A percentile compares a stretch with the other conserved stretches of the same genome.
phyloP scores from a whole-genome alignment of 2,113 vertebrate genomes.

The Labrus mixtus region DNA sequence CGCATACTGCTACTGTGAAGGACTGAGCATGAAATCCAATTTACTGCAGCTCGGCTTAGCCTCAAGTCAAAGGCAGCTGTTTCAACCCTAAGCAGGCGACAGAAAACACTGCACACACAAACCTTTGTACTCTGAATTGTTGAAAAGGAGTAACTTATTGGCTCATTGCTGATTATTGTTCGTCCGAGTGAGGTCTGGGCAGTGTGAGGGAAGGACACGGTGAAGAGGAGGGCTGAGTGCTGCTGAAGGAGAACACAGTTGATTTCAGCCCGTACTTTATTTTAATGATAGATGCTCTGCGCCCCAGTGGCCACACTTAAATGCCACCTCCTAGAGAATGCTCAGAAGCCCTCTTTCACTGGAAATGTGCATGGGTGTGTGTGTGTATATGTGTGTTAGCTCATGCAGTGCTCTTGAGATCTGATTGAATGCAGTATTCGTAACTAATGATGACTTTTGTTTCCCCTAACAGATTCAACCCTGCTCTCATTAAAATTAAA shows the following conservation, averaged over 20 bases:
- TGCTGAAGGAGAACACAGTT: conserved; percentile 54
- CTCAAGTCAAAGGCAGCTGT: conserved; percentile 72
- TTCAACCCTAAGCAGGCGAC: conserved; percentile 64
- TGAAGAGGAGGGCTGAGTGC: conserved; percentile 37
- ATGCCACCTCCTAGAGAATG: conserved; percentile 64
- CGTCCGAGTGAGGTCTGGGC: conserved; percentile 50
- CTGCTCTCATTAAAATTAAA: conserved; percentile 39
- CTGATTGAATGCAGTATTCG: conserved; percentile 57
- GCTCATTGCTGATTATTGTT: conserved; percentile 51
- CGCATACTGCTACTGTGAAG: conserved; percentile 72
- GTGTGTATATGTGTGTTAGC: conserved; percentile 25
- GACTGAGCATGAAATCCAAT: conserved; percentile 79
- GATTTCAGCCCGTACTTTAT: conserved; percentile 70
- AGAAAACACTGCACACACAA: conserved; percentile 24
- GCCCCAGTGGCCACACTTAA: conserved; percentile 66
- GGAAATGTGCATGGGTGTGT: conserved; percentile 25
- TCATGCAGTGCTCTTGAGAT: conserved; percentile 43
- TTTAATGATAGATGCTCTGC: conserved; percentile 80
- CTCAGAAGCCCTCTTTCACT: conserved; percentile 66
- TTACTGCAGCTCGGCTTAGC: conserved; percentile 78
- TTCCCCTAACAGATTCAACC: conserved; percentile 36
- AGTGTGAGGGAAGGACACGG: conserved; percentile 22
- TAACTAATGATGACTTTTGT: conserved; percentile 50
- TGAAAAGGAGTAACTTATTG: conserved; percentile 32
- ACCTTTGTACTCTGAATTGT: conserved; percentile 31